Evolutionary conservation across 2,888 invertebrate genomes (phyloP), one percentile per base, ranked within the genome.

Genomic region (Drosophila ustulata): DNA sequence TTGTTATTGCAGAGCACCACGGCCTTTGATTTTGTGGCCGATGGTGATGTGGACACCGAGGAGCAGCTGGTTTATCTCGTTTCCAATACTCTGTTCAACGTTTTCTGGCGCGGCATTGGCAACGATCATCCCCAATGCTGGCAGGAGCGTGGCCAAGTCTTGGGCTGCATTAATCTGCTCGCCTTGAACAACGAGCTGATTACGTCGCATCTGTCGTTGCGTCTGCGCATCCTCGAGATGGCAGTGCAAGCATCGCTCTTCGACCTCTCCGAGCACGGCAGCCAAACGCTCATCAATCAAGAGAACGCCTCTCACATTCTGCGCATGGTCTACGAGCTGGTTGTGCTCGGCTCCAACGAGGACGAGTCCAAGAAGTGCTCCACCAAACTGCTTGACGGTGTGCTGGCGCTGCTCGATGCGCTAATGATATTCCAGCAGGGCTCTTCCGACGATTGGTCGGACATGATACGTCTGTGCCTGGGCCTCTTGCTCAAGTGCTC

Each of bases 41-140:
- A 91, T 34, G 83, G 88, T 8, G 92, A 92, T 80, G 89, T 91
- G 4, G 93, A 93, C 75, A 92, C 90, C 68, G 93, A 94, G 62
- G 94, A 94, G 70, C 94, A 94, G 78, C 89, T 95, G 50, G 93
- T 94, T 30, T 94, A 94, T 85, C 90, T 94, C 62, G 93, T 94
- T 7, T 93, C 94, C 1, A 93, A 94, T 77, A 93, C 94, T 49
- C 87, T 94, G 39, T 93, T 94, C 73, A 94, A 94, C 7, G 90
- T 95, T 0, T 93, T 94, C 85, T 95, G 94, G 94, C 93, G 94
- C 71, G 95, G 95, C 13, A 93, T 94, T 23, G 93, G 93, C 58
- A 94, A 94, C 50, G 93, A 93, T 26, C 93, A 93, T 78, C 92
- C 93, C 26, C 92, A 93, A 11, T 93, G 93, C 34, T 95, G 94